phyloP scores from a whole-genome alignment of 2,888 invertebrate species.

The Hyposoter dolosus region DNA sequence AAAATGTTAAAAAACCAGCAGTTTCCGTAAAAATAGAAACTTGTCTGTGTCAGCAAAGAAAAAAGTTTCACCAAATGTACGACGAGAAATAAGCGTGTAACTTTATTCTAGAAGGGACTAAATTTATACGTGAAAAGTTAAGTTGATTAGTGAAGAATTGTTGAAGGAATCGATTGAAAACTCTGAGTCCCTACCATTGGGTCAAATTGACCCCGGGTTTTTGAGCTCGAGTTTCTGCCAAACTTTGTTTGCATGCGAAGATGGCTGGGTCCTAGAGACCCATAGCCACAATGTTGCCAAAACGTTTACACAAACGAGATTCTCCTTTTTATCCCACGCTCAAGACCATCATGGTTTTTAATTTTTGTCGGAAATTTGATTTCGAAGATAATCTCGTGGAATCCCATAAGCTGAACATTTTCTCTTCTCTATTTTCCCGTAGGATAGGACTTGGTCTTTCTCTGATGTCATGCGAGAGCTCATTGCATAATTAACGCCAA shows the following conservation, averaged over 20 bases:
- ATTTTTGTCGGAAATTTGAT: neutral
- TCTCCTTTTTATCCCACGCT: neutral
- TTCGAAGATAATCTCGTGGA: slow-evolving; percentile 74
- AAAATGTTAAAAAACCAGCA: neutral
- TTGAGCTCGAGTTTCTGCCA: neutral
- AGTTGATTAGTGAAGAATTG: neutral
- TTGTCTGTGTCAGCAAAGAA: neutral
- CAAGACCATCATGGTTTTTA: neutral
- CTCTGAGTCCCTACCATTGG: neutral
- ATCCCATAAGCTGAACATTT: slow-evolving; percentile 70
- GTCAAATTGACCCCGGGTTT: neutral
- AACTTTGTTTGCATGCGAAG: neutral
- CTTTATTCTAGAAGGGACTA: neutral
- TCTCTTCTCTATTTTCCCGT: slow-evolving; percentile 42
- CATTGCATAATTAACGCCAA: slow-evolving; percentile 81
- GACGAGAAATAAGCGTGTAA: neutral
- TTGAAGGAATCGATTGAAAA: neutral
- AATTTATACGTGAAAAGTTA: neutral
- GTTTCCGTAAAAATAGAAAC: neutral
- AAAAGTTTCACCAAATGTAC: neutral
- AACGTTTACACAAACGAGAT: slow-evolving; percentile 16
- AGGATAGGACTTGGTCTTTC: slow-evolving; percentile 52
- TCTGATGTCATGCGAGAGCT: slow-evolving; percentile 78
- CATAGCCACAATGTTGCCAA: neutral
- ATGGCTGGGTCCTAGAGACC: neutral